phyloP scores from a whole-genome alignment of 2,113 vertebrate species.

The Catagonus wagneri region DNA sequence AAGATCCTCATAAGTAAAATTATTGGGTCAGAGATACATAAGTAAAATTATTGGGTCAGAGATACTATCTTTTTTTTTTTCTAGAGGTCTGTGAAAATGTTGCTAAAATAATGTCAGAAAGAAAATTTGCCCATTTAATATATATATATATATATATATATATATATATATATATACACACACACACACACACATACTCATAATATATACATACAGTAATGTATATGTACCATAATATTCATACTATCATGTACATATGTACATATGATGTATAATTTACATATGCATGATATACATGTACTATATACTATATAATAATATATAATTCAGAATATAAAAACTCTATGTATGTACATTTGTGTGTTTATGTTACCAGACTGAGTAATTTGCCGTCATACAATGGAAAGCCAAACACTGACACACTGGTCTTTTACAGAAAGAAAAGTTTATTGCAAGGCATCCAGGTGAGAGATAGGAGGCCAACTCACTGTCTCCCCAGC shows the following conservation, averaged over 20 bases:
- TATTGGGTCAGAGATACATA: not conserved
- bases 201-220: no score
- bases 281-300: no score
- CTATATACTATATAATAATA: not conserved
- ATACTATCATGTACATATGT: no score
- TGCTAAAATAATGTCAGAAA: not conserved
- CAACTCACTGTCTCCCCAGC: not conserved
- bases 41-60: not conserved
- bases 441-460: not conserved
- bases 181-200: no score
- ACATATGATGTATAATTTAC: no score
- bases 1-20: not conserved
- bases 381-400: not conserved
- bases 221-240: no score
- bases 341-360: not conserved
- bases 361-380: not conserved
- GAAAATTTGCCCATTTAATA: not conserved
- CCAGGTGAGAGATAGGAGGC: not conserved
- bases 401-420: not conserved
- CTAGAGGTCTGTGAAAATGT: not conserved
- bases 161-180: no score
- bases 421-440: not conserved
- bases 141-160: no score
- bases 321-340: not conserved
- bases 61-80: not conserved